Percentiles rank a stretch among this genome's conserved stretches.
These are phyloP conservation scores for Monopterus albus DNA, from an alignment of 2,113 vertebrate genomes.

Conservation along the genomic window DNA sequence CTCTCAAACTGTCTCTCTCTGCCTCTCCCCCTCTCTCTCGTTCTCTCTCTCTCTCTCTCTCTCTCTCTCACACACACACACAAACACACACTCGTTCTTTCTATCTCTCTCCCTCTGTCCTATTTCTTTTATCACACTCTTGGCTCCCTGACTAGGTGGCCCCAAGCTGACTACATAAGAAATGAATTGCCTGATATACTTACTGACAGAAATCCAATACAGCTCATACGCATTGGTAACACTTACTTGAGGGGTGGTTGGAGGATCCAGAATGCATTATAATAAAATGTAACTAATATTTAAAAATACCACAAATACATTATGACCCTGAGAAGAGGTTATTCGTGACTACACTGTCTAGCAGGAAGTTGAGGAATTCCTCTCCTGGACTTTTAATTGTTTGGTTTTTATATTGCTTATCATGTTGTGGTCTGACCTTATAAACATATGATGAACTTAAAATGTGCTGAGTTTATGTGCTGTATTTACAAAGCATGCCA, in stretches of 20 bases:
- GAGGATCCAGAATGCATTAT: conserved; percentile 9
- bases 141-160: conserved; percentile 15
- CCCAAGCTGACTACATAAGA: conserved; percentile 3
- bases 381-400: too few relatives aligned
- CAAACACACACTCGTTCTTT: neutral
- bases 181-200: conserved; percentile 14
- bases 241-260: neutral
- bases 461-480: neutral
- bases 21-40: neutral
- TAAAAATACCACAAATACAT: too few relatives aligned
- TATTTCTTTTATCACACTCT: conserved; percentile 34
- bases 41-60: neutral
- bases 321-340: neutral
- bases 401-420: neutral
- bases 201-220: conserved; percentile 17
- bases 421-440: neutral
- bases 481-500: conserved; percentile 5
- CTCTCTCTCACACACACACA: neutral
- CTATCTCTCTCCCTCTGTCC: neutral
- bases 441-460: conserved; percentile 1
- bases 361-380: too few relatives aligned
- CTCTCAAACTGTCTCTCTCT: neutral
- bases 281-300: neutral
- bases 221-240: neutral
- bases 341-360: too few relatives aligned